Evolutionary conservation across 2,888 invertebrate genomes (phyloP).

Genomic region (Drosophila testacea): DNA sequence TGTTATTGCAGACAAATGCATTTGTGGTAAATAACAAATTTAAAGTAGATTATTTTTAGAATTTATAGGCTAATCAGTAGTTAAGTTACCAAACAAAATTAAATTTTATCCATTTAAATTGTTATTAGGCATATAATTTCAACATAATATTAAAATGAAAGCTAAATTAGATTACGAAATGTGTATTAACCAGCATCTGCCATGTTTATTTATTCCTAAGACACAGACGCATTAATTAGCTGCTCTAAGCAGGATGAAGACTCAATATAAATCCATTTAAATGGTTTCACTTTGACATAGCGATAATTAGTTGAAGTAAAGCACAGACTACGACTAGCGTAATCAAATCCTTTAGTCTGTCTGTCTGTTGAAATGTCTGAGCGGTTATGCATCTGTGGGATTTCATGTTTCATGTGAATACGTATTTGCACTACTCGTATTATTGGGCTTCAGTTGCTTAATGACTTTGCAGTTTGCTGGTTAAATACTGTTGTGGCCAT

Average conservation of each 20-base stretch:
- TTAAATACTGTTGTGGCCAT: constrained; percentile 50
- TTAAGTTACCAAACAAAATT: neutral
- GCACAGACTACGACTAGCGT: neutral
- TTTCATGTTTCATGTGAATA: constrained; percentile 5
- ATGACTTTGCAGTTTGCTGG: constrained; percentile 43
- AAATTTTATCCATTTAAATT: neutral
- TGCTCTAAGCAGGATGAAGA: neutral
- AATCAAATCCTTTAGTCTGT: constrained; percentile 17
- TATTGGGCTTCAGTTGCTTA: constrained; percentile 12
- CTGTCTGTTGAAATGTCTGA: neutral
- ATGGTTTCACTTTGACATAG: constrained; percentile 2
- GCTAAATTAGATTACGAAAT: too few species aligned
- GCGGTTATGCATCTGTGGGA: constrained; percentile 1
- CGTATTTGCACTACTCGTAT: constrained; percentile 9
- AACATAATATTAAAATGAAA: neutral
- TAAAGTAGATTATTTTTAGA: neutral
- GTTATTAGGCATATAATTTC: neutral
- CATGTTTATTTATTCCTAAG: neutral
- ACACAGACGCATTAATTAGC: constrained; percentile 1
- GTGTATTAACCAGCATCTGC: neutral
- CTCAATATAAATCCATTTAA: constrained; percentile 7
- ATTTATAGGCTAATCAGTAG: neutral
- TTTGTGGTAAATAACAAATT: neutral
- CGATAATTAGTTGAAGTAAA: neutral
- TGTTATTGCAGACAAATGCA: neutral